These are phyloP conservation scores for Apaloderma vittatum DNA, from an alignment of 2,113 vertebrate genomes.

Conservation along the genomic window DNA sequence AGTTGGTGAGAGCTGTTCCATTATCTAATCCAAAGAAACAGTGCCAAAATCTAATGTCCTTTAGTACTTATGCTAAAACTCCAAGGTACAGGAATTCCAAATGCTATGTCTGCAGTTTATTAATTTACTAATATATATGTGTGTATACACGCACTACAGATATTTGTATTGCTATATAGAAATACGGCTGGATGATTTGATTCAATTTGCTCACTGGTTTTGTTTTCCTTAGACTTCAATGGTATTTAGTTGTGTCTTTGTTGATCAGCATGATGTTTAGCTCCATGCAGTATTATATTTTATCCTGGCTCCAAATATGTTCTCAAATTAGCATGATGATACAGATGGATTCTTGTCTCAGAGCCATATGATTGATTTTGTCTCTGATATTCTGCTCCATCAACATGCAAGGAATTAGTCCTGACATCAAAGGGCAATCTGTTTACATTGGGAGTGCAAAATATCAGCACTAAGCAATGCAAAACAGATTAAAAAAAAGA, in stretches of 20 bases:
- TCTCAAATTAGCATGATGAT: conserved; percentile 48
- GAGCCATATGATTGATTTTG: conserved; percentile 61
- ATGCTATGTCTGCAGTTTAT: not conserved
- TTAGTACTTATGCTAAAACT: not conserved
- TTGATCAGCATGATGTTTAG: conserved; percentile 9
- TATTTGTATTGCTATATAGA: not conserved
- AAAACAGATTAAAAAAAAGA: conserved; percentile 44
- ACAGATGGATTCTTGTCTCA: conserved; percentile 55
- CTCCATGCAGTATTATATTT: conserved; percentile 14
- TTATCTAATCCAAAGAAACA: not conserved
- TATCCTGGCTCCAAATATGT: conserved; percentile 35
- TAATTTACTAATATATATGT: not conserved
- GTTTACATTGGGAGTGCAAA: conserved; percentile 50
- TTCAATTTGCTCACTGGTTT: not conserved
- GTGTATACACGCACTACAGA: not conserved
- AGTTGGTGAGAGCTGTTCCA: not conserved
- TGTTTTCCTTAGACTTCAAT: conserved; percentile 15
- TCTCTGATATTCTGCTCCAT: conserved; percentile 54
- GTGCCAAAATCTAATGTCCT: not conserved
- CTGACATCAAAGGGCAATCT: conserved; percentile 67
- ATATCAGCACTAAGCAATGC: not conserved
- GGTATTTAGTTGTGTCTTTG: not conserved
- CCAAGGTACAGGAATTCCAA: not conserved
- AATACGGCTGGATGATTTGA: not conserved
- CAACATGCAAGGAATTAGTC: conserved; percentile 49